phyloP scores from a whole-genome alignment of 2,797 vertebrate genomes.

The Anguilla obscura region DNA sequence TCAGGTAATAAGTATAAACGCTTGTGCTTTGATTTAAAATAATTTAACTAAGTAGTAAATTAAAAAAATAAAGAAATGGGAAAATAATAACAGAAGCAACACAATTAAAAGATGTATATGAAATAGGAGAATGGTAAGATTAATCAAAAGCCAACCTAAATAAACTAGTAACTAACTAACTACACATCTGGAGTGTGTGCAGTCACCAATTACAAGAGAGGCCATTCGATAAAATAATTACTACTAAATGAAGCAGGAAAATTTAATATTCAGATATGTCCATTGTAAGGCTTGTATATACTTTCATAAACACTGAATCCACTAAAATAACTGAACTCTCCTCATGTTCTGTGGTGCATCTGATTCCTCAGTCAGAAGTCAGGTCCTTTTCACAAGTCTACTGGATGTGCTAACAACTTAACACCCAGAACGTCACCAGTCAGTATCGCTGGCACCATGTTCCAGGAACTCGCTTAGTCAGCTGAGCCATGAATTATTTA shows the following conservation, averaged over 20 bases:
- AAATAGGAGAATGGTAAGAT: too few species aligned
- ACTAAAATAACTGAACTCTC: not conserved
- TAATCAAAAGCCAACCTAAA: too few species aligned
- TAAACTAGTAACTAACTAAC: too few species aligned
- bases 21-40: not conserved
- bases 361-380: conserved; percentile 16
- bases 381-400: not conserved
- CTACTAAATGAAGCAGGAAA: not conserved
- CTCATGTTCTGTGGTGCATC: conserved; percentile 9
- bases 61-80: not conserved
- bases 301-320: not conserved
- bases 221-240: not conserved
- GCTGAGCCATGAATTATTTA: conserved; percentile 8
- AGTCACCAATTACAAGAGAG: not conserved
- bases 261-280: not conserved
- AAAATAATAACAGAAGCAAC: not conserved
- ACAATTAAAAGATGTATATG: too few species aligned
- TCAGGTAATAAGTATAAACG: not conserved
- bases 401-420: not conserved
- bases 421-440: conserved; percentile 14
- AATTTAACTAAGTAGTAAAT: not conserved
- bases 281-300: not conserved
- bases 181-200: not conserved
- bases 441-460: conserved; percentile 15
- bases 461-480: conserved; percentile 6